These are phyloP conservation scores for Turritopsis dohrnii DNA, from an alignment of 30 jellyfish, hydroid and myxozoan genomes.

Conservation along the genomic window DNA sequence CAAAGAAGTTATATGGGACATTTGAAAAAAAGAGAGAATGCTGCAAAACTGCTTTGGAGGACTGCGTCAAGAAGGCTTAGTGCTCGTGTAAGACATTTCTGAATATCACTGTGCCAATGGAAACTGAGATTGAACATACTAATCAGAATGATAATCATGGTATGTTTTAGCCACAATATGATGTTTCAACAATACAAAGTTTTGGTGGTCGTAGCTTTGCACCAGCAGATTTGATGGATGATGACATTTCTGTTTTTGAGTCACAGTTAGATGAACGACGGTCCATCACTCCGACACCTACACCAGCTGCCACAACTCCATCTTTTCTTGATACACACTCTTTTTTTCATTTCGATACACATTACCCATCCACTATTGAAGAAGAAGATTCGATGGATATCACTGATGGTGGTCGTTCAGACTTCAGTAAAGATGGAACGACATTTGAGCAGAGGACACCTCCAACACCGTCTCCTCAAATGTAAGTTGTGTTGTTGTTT, in stretches of 20 bases:
- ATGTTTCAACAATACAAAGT: conserved; percentile 41
- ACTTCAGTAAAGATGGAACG: background rate
- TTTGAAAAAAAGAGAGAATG: conserved; percentile 20
- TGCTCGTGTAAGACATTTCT: conserved; percentile 13
- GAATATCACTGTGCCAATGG: background rate
- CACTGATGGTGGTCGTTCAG: conserved; percentile 7
- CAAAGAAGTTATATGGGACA: conserved; percentile 14
- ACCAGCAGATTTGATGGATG: conserved; percentile 77
- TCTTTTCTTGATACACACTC: conserved; percentile 58
- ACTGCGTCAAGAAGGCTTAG: conserved; percentile 42
- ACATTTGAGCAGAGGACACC: conserved; percentile 13
- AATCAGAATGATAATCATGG: too few relatives aligned
- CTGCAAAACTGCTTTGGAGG: conserved; percentile 43
- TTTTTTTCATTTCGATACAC: conserved; percentile 56
- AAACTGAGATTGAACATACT: background rate
- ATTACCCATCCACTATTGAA: conserved; percentile 40
- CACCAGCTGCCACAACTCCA: conserved; percentile 49
- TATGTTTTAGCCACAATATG: conserved; percentile 41
- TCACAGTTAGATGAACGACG: conserved; percentile 12
- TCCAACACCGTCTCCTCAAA: conserved; percentile 38
- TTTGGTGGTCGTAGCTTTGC: conserved; percentile 94
- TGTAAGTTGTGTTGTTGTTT: conserved; percentile 4
- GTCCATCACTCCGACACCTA: conserved; percentile 22
- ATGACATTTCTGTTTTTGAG: conserved; percentile 47
- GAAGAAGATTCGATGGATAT: conserved; percentile 29